Evolutionary conservation across 2,888 invertebrate genomes (phyloP).

Genomic region (Scaptodrosophila latifasciaeformis): DNA sequence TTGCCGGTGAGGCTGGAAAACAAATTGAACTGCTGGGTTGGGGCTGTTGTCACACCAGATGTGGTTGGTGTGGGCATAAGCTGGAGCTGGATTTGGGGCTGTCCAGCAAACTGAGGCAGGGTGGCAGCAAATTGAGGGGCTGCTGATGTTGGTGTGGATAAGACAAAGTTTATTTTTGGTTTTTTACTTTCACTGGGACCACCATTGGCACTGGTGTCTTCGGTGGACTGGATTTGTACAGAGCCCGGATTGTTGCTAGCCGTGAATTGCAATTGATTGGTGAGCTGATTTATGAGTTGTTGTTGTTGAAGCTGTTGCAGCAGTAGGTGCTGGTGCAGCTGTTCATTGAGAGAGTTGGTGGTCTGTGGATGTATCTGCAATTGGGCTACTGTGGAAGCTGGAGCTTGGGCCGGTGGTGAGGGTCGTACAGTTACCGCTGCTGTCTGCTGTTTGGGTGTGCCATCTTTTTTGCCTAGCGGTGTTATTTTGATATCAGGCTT

Average conservation of each 20-base stretch:
- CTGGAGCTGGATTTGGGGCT: constrained; percentile 53
- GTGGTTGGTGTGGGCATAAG: not conserved
- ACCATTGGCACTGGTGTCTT: constrained; percentile 30
- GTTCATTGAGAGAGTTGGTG: constrained; percentile 9
- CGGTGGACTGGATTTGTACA: constrained; percentile 17
- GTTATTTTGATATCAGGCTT: constrained; percentile 74
- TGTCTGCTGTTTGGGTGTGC: not conserved
- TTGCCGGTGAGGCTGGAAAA: constrained; percentile 32
- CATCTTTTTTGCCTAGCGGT: constrained; percentile 56
- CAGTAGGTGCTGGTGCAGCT: constrained; percentile 27
- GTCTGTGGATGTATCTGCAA: constrained; percentile 41
- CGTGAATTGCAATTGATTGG: constrained; percentile 56
- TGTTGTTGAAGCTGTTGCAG: constrained; percentile 39
- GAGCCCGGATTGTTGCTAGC: constrained; percentile 45
- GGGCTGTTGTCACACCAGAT: not conserved
- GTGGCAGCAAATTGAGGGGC: constrained; percentile 29
- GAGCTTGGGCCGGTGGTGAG: constrained; percentile 35
- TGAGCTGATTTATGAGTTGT: constrained; percentile 48
- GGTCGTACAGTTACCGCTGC: constrained; percentile 26
- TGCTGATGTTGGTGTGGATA: constrained; percentile 64
- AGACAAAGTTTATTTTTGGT: constrained; percentile 73
- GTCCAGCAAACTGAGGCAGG: constrained; percentile 14
- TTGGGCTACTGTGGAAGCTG: constrained; percentile 30
- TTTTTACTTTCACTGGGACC: constrained; percentile 67
- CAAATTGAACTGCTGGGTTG: constrained; percentile 44